A percentile compares a stretch with the other conserved stretches of the same genome.
These are phyloP conservation scores for Ferrisia virgata DNA, from an alignment of 2,888 invertebrate species.

Conservation along the genomic window DNA sequence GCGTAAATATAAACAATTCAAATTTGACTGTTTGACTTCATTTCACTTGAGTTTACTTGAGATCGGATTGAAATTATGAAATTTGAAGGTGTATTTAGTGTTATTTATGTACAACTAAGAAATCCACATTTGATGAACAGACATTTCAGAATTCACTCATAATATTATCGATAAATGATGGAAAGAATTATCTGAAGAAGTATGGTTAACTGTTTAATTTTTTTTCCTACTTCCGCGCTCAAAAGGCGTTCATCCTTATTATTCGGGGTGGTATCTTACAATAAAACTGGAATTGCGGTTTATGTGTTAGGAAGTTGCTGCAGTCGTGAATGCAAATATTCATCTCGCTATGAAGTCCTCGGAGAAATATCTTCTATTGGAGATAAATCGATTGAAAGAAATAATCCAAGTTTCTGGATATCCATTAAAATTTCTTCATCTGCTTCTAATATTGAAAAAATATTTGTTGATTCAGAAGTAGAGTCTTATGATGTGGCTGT, in stretches of 20 bases:
- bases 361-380: not conserved
- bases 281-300: slow-evolving; percentile 6
- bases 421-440: not conserved
- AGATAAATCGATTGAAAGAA: not conserved
- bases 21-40: too few relatives aligned
- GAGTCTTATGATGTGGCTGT: not conserved
- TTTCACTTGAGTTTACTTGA: too few relatives aligned
- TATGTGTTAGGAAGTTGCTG: slow-evolving; percentile 29
- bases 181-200: not conserved
- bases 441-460: not conserved
- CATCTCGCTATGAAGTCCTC: not conserved
- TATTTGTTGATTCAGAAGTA: not conserved
- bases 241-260: not conserved
- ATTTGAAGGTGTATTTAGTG: too few relatives aligned
- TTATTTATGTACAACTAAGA: too few relatives aligned
- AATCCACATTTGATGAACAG: too few relatives aligned
- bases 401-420: slow-evolving; percentile 6
- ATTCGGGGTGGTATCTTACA: not conserved
- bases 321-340: not conserved
- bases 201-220: slow-evolving; percentile 27
- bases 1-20: too few relatives aligned
- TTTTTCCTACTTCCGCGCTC: not conserved
- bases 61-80: too few relatives aligned
- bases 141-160: too few relatives aligned
- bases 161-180: not conserved